Evolutionary conservation across 2,797 vertebrate species (phyloP).

Genomic region (Cuniculus paca): DNA sequence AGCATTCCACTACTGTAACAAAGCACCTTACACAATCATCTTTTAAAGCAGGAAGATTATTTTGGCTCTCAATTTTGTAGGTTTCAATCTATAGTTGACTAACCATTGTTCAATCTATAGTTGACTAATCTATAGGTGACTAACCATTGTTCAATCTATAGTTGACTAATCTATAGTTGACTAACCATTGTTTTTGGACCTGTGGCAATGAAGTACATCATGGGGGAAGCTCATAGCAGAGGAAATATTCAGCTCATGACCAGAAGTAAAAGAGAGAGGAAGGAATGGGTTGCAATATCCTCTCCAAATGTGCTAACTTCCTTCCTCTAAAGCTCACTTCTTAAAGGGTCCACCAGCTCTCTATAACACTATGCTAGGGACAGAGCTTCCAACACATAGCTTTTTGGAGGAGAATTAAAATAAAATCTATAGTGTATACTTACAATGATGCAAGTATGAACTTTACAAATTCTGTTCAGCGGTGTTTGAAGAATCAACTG

Average conservation of each 20-base stretch:
- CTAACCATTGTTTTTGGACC: background rate
- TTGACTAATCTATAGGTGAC: too few relatives aligned
- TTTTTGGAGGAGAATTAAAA: background rate
- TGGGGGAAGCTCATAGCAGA: background rate
- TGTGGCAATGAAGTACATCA: fast-evolving
- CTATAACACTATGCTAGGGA: background rate
- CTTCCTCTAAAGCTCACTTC: too few relatives aligned
- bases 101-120: too few relatives aligned
- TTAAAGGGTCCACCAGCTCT: background rate
- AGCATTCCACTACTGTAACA: background rate
- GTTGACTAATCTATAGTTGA: too few relatives aligned
- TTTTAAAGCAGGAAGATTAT: background rate
- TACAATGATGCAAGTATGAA: background rate
- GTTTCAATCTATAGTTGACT: background rate
- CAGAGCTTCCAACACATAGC: background rate
- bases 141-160: background rate
- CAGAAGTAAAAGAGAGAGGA: background rate
- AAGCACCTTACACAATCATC: background rate
- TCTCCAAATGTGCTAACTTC: background rate
- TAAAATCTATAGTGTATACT: background rate
- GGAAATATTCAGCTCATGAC: background rate
- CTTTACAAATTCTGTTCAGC: background rate
- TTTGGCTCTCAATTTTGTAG: background rate
- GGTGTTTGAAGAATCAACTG: background rate
- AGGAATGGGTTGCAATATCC: background rate